phyloP scores from a whole-genome alignment of 2,888 invertebrate genomes.

The Agrilus mali region DNA sequence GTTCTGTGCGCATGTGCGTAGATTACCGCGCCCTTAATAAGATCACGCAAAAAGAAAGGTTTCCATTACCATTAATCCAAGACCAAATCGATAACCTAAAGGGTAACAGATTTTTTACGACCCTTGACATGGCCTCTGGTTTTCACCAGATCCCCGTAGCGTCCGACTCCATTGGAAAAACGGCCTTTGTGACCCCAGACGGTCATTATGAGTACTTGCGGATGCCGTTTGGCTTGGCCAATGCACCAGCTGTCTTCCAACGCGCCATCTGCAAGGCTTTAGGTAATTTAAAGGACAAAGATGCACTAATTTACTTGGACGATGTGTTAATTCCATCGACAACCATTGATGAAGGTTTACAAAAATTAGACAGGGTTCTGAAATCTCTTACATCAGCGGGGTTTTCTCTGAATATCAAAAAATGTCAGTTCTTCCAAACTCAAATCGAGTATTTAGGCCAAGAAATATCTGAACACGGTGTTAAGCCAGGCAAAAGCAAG shows the following conservation, averaged over 20 bases:
- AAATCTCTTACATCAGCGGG: neutral
- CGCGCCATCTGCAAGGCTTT: no score
- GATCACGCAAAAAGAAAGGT: conserved; percentile 1
- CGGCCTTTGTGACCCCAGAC: no score
- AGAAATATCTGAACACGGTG: conserved; percentile 9
- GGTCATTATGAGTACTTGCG: no score
- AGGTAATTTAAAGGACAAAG: no score
- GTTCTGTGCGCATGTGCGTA: conserved; percentile 3
- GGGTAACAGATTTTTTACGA: conserved; percentile 2
- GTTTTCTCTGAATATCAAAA: conserved; percentile 10
- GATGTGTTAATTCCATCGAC: no score
- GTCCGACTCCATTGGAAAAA: no score
- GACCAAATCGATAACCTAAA: conserved; percentile 3
- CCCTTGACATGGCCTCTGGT: conserved; percentile 9
- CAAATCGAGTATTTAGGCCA: conserved; percentile 15
- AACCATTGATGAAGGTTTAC: no score
- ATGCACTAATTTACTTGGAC: no score
- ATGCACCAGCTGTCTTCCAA: no score
- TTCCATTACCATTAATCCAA: conserved; percentile 5
- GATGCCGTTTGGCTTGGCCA: no score
- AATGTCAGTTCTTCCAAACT: conserved; percentile 13
- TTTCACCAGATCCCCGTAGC: no score
- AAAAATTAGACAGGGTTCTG: no score
- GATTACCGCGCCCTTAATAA: conserved; percentile 6
- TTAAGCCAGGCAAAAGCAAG: conserved; percentile 13